A percentile compares a stretch with the other conserved stretches of the same genome.
Conservation (phyloP, 2,797 vertebrate species). For the Geotrypetes seraphini region DNA sequence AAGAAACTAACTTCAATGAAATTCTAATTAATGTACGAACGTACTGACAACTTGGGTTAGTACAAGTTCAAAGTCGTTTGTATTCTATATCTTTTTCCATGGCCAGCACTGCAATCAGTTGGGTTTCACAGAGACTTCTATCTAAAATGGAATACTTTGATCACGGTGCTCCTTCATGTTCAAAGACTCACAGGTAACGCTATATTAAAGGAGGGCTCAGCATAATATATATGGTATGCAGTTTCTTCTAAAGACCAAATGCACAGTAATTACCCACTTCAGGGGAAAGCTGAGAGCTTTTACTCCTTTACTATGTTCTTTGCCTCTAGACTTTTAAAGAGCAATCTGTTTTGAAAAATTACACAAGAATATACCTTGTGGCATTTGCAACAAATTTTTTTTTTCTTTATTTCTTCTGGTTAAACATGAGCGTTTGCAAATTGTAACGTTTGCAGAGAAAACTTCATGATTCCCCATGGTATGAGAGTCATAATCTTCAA, state of each 20-base stretch:
- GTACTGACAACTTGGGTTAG: constrained; percentile 22
- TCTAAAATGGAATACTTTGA: constrained; percentile 44
- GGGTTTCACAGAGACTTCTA: constrained; percentile 40
- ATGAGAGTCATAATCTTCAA: no score
- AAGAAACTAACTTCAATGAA: constrained; percentile 46
- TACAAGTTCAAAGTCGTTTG: constrained; percentile 44
- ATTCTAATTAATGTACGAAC: constrained; percentile 42
- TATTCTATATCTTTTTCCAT: constrained; percentile 31
- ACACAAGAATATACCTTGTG: neutral
- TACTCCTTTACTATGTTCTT: neutral
- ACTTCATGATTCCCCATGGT: no score
- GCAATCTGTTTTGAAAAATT: neutral
- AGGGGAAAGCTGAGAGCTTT: constrained; percentile 6
- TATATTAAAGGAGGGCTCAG: constrained; percentile 20
- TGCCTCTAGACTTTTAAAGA: constrained; percentile 3
- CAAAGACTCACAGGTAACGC: constrained; percentile 41
- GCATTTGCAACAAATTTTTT: no score
- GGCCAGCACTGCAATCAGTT: constrained; percentile 38
- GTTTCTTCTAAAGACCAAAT: constrained; percentile 16
- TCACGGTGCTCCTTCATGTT: constrained; percentile 40
- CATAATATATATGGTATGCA: neutral
- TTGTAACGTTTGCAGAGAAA: no score
- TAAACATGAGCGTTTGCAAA: no score
- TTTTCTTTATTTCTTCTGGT: no score
- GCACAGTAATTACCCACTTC: constrained; percentile 7